A percentile compares a stretch with the other conserved stretches of the same genome.
phyloP scores from a whole-genome alignment of 2,888 invertebrate genomes.

The Tetranychus truncatus region DNA sequence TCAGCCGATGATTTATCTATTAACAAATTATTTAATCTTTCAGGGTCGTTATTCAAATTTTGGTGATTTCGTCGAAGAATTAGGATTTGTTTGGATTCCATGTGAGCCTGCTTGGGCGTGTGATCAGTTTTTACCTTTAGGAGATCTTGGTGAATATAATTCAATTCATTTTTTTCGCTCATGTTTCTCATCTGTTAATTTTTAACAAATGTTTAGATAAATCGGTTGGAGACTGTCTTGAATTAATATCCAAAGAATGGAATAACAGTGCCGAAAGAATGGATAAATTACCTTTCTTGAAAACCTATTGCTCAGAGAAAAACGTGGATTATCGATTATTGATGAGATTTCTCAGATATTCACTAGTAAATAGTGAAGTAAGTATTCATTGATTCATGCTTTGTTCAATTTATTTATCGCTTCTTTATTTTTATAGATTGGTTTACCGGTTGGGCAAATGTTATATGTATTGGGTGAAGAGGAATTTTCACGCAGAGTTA shows the following conservation, averaged over 20 bases:
- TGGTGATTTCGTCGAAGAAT: slow-evolving; percentile 4
- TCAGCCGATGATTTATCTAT: neutral
- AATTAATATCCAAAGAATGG: slow-evolving; percentile 5
- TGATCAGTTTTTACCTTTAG: neutral
- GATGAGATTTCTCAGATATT: neutral
- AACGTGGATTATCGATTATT: neutral
- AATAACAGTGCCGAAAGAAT: neutral
- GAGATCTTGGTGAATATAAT: slow-evolving; percentile 6
- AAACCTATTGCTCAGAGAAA: neutral
- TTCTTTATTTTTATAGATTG: neutral
- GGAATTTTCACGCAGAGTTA: neutral
- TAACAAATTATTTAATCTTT: neutral
- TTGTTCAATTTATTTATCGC: neutral
- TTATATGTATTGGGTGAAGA: neutral
- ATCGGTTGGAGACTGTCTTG: neutral
- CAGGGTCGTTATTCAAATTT: slow-evolving; percentile 4
- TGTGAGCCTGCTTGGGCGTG: neutral
- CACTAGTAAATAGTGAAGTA: neutral
- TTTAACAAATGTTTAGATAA: neutral
- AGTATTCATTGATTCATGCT: neutral
- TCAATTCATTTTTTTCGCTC: neutral
- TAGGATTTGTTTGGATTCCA: slow-evolving; percentile 5
- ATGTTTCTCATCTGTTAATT: neutral
- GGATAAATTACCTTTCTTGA: neutral
- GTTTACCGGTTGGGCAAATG: slow-evolving; percentile 7